These are phyloP conservation scores for Streptopelia turtur DNA, from an alignment of 2,797 vertebrate species.

Conservation along the genomic window DNA sequence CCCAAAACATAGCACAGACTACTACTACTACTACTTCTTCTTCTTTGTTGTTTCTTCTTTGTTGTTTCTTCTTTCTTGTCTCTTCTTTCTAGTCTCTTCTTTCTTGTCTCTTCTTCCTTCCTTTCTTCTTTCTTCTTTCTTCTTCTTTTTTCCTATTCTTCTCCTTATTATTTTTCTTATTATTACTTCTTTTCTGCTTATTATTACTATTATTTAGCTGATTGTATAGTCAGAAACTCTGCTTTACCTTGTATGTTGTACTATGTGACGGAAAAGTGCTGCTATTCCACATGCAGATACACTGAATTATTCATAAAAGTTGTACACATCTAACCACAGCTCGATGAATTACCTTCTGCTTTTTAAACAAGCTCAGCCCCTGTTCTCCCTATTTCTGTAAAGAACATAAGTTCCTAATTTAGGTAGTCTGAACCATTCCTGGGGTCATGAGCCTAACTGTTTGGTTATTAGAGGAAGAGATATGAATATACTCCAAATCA, in stretches of 20 bases:
- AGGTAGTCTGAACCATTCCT: background rate
- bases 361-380: background rate
- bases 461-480: background rate
- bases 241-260: background rate
- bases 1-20: background rate
- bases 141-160: too few relatives aligned
- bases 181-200: background rate
- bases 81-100: too few relatives aligned
- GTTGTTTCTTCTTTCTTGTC: too few relatives aligned
- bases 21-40: too few relatives aligned
- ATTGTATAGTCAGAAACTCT: background rate
- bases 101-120: too few relatives aligned
- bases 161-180: background rate
- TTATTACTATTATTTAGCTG: background rate
- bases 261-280: background rate
- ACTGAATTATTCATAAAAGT: background rate
- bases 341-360: background rate
- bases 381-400: background rate
- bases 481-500: background rate
- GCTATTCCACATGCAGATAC: background rate
- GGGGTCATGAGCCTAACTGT: background rate
- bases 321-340: background rate
- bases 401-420: background rate
- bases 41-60: too few relatives aligned
- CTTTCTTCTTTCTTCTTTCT: too few relatives aligned